Percentiles rank a stretch among this genome's conserved stretches.
phyloP scores from a whole-genome alignment of 1,140 invertebrate genomes.

The Helicoverpa armigera region DNA sequence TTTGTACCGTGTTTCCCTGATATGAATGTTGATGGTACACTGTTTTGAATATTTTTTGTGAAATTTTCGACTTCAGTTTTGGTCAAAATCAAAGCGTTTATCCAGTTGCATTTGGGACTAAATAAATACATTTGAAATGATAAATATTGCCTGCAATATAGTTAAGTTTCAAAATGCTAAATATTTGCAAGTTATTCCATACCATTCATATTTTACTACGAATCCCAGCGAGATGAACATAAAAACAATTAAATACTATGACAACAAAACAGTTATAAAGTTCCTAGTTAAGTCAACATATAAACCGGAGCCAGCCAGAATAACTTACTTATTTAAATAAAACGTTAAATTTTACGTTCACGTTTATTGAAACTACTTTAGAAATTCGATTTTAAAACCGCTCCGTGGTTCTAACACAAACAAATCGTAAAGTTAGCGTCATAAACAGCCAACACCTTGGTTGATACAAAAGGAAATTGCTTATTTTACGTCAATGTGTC shows the following conservation, averaged over 20 bases:
- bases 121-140: too few relatives aligned
- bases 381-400: conserved; percentile 74
- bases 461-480: conserved; percentile 82
- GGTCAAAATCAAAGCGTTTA: too few relatives aligned
- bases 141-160: background rate
- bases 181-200: background rate
- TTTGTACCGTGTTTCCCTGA: conserved; percentile 32
- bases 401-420: conserved; percentile 67
- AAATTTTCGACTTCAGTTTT: background rate
- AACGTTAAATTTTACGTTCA: conserved; percentile 52
- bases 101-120: too few relatives aligned
- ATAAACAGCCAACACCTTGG: conserved; percentile 78
- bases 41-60: conserved; percentile 19
- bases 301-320: conserved; percentile 24
- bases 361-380: conserved; percentile 65
- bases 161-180: background rate
- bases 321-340: conserved; percentile 51
- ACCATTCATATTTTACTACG: background rate
- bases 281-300: conserved; percentile 3
- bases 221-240: background rate
- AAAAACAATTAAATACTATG: background rate
- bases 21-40: background rate
- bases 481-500: conserved; percentile 76
- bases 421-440: conserved; percentile 76
- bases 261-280: conserved; percentile 3